These are phyloP conservation scores for Apeltes quadracus DNA, from an alignment of 2,113 vertebrate species.

Conservation along the genomic window DNA sequence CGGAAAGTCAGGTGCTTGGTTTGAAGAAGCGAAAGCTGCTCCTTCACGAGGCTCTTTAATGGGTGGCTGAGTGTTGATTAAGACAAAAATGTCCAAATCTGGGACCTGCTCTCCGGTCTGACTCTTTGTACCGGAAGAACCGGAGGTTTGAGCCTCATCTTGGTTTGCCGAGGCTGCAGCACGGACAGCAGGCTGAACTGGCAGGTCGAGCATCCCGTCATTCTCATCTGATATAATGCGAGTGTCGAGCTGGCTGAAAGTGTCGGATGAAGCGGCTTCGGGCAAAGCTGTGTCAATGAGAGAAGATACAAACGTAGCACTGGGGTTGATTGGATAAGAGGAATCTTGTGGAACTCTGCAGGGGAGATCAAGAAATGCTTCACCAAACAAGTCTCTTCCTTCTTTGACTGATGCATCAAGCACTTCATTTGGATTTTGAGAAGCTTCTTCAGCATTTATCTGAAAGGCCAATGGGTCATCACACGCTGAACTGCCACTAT, in stretches of 20 bases:
- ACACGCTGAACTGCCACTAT: constrained; percentile 1
- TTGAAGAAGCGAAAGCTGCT: constrained; percentile 22
- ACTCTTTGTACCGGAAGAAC: constrained; percentile 17
- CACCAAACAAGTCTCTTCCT: not conserved
- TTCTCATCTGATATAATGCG: not conserved
- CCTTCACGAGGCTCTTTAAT: constrained; percentile 11
- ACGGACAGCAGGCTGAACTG: constrained; percentile 13
- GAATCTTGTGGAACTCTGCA: constrained; percentile 6
- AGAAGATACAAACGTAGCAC: constrained; percentile 14
- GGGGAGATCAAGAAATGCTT: constrained; percentile 6
- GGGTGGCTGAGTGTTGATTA: constrained; percentile 36
- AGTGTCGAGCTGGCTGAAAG: constrained; percentile 29
- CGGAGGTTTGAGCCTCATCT: constrained; percentile 8
- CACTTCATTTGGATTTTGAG: constrained; percentile 10
- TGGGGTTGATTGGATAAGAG: constrained; percentile 11
- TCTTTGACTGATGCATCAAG: not conserved
- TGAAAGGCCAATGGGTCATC: not conserved
- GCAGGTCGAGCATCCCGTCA: constrained; percentile 7
- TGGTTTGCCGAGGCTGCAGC: constrained; percentile 17
- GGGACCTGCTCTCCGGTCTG: constrained; percentile 19
- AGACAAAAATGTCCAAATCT: constrained; percentile 72
- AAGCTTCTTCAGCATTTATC: constrained; percentile 1
- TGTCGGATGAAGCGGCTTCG: constrained; percentile 14
- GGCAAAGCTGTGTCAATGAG: constrained; percentile 6
- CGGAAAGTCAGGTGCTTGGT: constrained; percentile 8